Conservation (phyloP, 2,113 vertebrate species). For the Pseudorectes ferrugineus region DNA sequence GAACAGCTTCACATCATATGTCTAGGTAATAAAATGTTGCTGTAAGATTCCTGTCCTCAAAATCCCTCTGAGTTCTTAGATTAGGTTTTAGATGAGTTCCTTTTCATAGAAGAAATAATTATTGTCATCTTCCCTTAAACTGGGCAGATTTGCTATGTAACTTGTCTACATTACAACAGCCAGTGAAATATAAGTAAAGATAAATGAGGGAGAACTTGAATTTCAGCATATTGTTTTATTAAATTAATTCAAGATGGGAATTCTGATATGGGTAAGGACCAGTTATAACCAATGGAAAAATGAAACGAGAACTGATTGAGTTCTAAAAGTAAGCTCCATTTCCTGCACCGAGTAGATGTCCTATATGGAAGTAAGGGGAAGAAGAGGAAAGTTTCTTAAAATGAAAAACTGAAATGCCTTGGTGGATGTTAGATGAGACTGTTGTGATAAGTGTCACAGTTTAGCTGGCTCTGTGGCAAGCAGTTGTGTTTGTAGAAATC, state of each 20-base stretch:
- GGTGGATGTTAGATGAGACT: neutral
- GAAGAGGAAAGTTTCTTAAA: neutral
- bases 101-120: neutral
- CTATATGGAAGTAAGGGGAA: neutral
- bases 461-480: neutral
- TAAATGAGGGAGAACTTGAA: neutral
- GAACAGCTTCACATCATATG: constrained; percentile 97
- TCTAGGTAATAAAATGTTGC: constrained; percentile 81
- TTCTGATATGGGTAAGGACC: neutral
- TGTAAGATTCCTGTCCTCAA: neutral
- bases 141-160: neutral
- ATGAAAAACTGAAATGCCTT: fast-evolving
- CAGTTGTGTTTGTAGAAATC: neutral
- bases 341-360: neutral
- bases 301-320: neutral
- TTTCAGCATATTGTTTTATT: neutral
- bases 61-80: neutral
- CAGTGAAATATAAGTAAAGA: neutral
- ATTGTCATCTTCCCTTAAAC: neutral
- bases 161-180: neutral
- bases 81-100: neutral
- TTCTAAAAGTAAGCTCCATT: neutral
- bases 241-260: neutral
- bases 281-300: neutral
- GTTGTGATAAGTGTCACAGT: neutral